Evolutionary conservation across 2,888 invertebrate species (phyloP), one percentile per base, ranked within the genome.

Genomic region (Gasteruption jaculator): DNA sequence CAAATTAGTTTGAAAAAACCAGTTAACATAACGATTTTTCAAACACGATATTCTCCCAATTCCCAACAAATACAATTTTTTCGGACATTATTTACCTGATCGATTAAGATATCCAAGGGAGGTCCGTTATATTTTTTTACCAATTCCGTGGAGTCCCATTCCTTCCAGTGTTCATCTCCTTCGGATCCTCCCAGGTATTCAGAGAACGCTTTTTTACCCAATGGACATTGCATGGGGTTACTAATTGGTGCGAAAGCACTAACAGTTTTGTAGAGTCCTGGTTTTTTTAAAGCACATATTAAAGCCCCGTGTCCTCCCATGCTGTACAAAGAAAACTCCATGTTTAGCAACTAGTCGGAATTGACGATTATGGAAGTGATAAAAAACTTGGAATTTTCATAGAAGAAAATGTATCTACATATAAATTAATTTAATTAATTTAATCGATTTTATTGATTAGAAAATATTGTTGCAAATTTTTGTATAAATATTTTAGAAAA

Each of bases 261-360:
- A 1, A 94, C 92, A 6, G 86, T 83, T 60, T 81, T 81, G 72
- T 88, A 97, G 42, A 85, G 73, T 10, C 88, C 89, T 7, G 95
- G 95, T 72, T 92, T 93, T 71, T 91, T 89, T 27, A 99, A 72
- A 4, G 89, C 87, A 62, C 88, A 87, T 38, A 93, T 82, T 32
- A 97, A 69, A 11, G 96, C 95, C 20, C 99, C 97, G 73, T 97
- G 96, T 16, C 97, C 97, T 45, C 97, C 97, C 97, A 99, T 99
- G 64, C 95, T 94, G 65, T 32, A 78, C 74, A 51, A 50, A 47
- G 37, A 36, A 34, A 19, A 35, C 14, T 14, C n/a, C n/a, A n/a
- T n/a, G n/a, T 16, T 26, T 41, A 25, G 14, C 15, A 26, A 21
- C 19, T n/a, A n/a, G n/a, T n/a, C n/a, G 2, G 15, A 1, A 3